Conservation (phyloP, 2,797 vertebrate species). For the Galagoides demidoff region DNA sequence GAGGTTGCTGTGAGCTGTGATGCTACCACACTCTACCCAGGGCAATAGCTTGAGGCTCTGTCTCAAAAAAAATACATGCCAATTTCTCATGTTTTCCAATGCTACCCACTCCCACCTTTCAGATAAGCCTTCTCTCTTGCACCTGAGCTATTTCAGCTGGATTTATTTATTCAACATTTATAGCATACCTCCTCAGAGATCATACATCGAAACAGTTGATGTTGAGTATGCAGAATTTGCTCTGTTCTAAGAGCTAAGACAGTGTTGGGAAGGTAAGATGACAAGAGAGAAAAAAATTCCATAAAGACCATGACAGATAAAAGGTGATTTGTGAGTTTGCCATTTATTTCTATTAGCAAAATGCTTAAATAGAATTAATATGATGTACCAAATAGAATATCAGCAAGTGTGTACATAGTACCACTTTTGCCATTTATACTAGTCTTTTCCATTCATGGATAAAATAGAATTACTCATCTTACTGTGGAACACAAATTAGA, state of each 20-base stretch:
- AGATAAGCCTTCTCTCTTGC: neutral
- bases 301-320: neutral
- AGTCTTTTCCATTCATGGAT: neutral
- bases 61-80: no score
- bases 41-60: no score
- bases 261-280: neutral
- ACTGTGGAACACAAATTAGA: neutral
- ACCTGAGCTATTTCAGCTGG: neutral
- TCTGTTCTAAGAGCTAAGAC: neutral
- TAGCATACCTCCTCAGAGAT: neutral
- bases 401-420: neutral
- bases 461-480: slow-evolving; percentile 22
- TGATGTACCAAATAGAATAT: neutral
- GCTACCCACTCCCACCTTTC: neutral
- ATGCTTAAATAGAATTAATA: slow-evolving; percentile 25
- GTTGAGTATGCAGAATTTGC: neutral
- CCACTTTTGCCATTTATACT: neutral
- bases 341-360: slow-evolving; percentile 21
- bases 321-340: neutral
- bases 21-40: no score
- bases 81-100: neutral
- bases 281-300: neutral
- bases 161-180: neutral
- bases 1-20: no score
- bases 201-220: neutral